phyloP scores from a whole-genome alignment of 2,797 vertebrate genomes.

The Mergus octosetaceus region DNA sequence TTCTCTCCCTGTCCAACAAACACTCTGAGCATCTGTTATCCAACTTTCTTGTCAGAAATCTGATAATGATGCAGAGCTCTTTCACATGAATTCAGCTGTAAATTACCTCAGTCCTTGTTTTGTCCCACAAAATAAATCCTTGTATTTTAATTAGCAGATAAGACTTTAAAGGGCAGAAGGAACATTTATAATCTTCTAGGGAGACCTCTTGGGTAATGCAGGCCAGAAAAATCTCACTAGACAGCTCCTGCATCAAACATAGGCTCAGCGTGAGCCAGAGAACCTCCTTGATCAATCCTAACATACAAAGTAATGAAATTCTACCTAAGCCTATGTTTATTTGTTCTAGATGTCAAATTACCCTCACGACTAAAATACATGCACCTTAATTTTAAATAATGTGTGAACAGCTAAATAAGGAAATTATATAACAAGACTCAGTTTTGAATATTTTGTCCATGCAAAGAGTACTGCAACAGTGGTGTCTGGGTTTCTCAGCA shows the following conservation, averaged over 20 bases:
- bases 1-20: neutral
- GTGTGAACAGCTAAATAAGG: neutral
- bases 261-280: neutral
- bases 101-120: neutral
- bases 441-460: neutral
- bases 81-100: neutral
- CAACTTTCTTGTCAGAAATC: neutral
- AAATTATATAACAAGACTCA: neutral
- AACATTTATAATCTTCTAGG: neutral
- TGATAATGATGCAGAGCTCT: neutral
- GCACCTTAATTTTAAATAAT: neutral
- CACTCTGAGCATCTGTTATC: neutral
- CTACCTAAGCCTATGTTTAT: neutral
- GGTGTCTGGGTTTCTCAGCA: neutral
- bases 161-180: slow-evolving; percentile 11
- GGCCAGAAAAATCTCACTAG: neutral
- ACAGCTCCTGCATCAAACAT: neutral
- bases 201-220: neutral
- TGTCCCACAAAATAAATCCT: neutral
- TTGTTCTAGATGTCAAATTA: neutral
- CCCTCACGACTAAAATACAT: neutral
- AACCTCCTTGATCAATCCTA: neutral
- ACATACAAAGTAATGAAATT: neutral
- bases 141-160: slow-evolving; percentile 19
- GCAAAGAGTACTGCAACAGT: neutral